A percentile compares a stretch with the other conserved stretches of the same genome.
Conservation (phyloP, 2,113 vertebrate species). For the Onychorhynchus coronatus region DNA sequence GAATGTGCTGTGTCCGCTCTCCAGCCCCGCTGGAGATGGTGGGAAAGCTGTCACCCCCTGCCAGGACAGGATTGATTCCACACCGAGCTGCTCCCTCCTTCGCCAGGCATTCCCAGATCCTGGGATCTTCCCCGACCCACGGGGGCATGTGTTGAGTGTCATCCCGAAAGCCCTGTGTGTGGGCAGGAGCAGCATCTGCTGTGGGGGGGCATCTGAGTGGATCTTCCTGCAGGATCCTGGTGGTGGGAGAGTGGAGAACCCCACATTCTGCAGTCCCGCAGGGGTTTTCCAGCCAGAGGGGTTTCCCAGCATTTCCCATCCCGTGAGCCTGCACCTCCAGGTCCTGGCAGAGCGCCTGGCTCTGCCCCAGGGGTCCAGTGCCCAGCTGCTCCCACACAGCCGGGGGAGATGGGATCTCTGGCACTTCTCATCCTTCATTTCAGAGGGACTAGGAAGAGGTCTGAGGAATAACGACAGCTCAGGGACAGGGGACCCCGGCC, state of each 20-base stretch:
- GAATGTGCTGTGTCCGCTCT: neutral
- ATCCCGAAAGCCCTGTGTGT: rapidly evolving
- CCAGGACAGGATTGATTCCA: neutral
- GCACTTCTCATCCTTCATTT: neutral
- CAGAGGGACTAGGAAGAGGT: neutral
- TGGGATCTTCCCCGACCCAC: rapidly evolving
- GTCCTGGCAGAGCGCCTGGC: neutral
- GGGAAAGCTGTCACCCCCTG: neutral
- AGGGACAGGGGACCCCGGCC: neutral
- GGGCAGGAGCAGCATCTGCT: neutral
- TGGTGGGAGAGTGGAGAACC: rapidly evolving
- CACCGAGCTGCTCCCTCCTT: rapidly evolving
- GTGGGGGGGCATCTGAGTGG: rapidly evolving
- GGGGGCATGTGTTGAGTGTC: rapidly evolving
- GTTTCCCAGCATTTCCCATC: rapidly evolving
- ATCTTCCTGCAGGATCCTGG: neutral
- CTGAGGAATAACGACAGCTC: neutral
- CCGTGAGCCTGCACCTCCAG: too few relatives aligned
- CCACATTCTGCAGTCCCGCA: neutral
- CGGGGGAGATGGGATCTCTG: neutral
- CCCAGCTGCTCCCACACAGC: rapidly evolving
- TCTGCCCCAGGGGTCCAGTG: neutral
- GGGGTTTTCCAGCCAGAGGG: rapidly evolving
- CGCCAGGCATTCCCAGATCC: rapidly evolving
- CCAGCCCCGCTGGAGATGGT: neutral